Evolutionary conservation across 2,888 invertebrate species (phyloP).

Genomic region (Balanococcus diminutus): DNA sequence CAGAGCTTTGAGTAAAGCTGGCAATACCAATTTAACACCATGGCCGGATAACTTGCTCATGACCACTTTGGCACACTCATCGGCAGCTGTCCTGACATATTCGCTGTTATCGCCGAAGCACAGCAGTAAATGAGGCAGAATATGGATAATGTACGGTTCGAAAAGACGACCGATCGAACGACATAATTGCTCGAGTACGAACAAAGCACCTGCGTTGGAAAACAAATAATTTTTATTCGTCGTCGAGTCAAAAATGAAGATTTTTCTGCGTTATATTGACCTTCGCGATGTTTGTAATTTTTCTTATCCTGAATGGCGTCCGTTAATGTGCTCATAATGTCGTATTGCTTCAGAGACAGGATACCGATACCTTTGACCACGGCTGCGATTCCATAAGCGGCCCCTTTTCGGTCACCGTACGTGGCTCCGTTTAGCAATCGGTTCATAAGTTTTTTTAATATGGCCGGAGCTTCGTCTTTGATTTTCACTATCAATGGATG

Average conservation of each 20-base stretch:
- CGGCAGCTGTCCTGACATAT: conserved; percentile 94
- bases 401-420: conserved; percentile 90
- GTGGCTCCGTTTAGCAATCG: conserved; percentile 88
- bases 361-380: conserved; percentile 97
- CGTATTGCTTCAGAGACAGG: conserved; percentile 89
- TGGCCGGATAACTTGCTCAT: conserved; percentile 94
- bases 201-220: conserved; percentile 94
- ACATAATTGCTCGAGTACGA: conserved; percentile 97
- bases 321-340: conserved; percentile 92
- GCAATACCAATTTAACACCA: conserved; percentile 96
- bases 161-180: conserved; percentile 93
- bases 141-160: conserved; percentile 98
- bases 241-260: neutral
- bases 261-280: conserved; percentile 60
- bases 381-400: conserved; percentile 96
- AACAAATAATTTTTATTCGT: conserved; percentile 66
- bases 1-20: conserved; percentile 87
- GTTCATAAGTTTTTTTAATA: conserved; percentile 85
- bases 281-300: conserved; percentile 91
- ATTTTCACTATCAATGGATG: conserved; percentile 92
- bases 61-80: conserved; percentile 94
- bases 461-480: conserved; percentile 85
- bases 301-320: conserved; percentile 96
- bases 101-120: conserved; percentile 97
- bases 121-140: conserved; percentile 89